Evolutionary conservation across 2,113 vertebrate genomes (phyloP), one percentile per base, ranked within the genome.

Genomic region (Aptenodytes forsteri): DNA sequence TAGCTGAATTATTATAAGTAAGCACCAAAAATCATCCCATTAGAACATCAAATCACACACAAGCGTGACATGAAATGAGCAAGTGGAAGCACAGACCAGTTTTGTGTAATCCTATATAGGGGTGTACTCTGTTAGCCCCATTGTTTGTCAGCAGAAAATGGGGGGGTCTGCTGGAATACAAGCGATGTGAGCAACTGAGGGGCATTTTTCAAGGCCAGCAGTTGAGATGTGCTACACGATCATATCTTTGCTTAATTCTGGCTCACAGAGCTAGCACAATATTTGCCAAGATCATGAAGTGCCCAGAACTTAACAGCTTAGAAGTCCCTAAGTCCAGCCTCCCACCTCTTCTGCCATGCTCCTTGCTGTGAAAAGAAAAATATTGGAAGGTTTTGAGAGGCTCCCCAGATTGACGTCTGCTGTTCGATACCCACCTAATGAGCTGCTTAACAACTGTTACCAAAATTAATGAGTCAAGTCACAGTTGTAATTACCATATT

Each of bases 371-470:
- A 82, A 90, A 96, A 97, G 82, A 85, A 96, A 97, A 96, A 97
- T 91, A 96, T 81, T 95, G 95, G 94, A 97, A 97, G 89, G 67
- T 97, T 97, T 96, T 94, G 90, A 98, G 95, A 98, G 95, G 84
- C 97, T 97, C 91, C 94, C 97, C 94, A 95, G 96, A 98, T 97
- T 98, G 98, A 98, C 95, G 95, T 98, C 95, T 98, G 98, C 97
- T 97, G 97, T 95, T 98, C 95, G 26, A 97, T 98, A 97, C 96
- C 93, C 97, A 98, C 95, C 97, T 98, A 98, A 98, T 98, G 98
- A 98, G 97, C 98, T 98, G 97, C 98, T 98, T 98, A 98, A 98
- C 98, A 98, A 98, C 98, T 97, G 98, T 98, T 98, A 98, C 98
- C 91, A 97, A 98, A 98, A 98, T 98, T 98, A 98, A 98, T 98